phyloP scores from a whole-genome alignment of 2,888 invertebrate species.

The Metallyticus violacea region DNA sequence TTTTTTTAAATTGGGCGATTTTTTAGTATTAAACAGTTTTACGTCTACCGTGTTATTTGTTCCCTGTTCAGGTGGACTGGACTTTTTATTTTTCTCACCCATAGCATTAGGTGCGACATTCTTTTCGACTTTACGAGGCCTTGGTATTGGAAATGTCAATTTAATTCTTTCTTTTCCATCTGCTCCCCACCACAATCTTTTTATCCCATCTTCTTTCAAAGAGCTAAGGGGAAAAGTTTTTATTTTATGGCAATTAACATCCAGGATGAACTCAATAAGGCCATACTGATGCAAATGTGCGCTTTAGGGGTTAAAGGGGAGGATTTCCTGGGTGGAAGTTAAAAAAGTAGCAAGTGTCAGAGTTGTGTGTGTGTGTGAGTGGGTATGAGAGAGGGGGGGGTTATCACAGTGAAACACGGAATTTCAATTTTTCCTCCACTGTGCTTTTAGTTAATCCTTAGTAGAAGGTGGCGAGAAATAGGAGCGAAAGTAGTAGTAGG shows the following conservation, averaged over 20 bases:
- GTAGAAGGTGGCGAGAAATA: background rate
- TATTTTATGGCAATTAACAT: constrained; percentile 15
- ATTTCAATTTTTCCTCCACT: constrained; percentile 28
- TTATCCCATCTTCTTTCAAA: background rate
- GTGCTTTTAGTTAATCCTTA: constrained; percentile 20
- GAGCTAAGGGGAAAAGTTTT: background rate
- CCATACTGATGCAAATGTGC: background rate
- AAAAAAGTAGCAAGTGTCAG: background rate
- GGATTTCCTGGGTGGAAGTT: background rate
- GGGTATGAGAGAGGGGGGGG: constrained; percentile 8
- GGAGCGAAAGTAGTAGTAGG: background rate
- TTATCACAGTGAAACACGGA: constrained; percentile 26
- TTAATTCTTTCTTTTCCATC: constrained; percentile 8
- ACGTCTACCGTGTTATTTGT: no score
- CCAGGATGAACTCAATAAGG: constrained; percentile 8
- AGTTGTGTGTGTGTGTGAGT: background rate
- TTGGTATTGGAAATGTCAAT: constrained; percentile 1
- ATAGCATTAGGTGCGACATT: background rate
- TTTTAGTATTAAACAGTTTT: no score
- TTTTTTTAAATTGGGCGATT: no score
- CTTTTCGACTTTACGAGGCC: background rate
- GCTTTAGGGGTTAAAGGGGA: background rate
- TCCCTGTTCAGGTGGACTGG: no score
- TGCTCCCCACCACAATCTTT: background rate
- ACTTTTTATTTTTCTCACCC: no score